A percentile compares a stretch with the other conserved stretches of the same genome.
phyloP scores from a whole-genome alignment of 1,140 invertebrate species.

The Pseudomyrmex concolor region DNA sequence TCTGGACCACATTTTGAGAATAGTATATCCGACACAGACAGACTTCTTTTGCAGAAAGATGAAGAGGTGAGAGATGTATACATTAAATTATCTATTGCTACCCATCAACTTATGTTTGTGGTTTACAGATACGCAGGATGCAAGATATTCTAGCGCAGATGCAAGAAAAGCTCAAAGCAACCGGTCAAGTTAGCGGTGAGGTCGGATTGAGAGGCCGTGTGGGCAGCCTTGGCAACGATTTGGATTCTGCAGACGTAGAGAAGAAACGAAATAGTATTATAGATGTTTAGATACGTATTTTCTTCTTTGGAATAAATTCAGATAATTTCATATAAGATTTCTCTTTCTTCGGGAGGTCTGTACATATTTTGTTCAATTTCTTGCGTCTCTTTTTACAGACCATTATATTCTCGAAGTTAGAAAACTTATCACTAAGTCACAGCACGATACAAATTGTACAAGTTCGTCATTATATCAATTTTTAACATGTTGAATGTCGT shows the following conservation, averaged over 20 bases:
- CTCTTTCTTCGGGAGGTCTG: constrained; percentile 19
- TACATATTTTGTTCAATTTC: constrained; percentile 35
- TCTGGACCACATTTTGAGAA: constrained; percentile 90
- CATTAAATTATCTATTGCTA: no score
- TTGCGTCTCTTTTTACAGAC: background rate
- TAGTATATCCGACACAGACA: constrained; percentile 93
- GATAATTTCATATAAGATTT: background rate
- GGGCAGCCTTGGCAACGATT: constrained; percentile 82
- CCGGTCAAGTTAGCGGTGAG: constrained; percentile 86
- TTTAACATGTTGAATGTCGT: no score
- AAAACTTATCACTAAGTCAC: background rate
- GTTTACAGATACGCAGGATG: constrained; percentile 93
- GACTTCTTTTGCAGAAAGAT: constrained; percentile 95
- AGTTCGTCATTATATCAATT: no score
- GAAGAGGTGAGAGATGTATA: constrained; percentile 90
- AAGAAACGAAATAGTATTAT: constrained; percentile 93
- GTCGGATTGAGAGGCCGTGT: constrained; percentile 80
- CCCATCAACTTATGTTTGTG: background rate
- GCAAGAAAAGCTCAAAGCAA: constrained; percentile 97
- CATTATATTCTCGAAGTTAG: background rate
- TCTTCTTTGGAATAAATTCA: background rate
- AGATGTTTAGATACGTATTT: constrained; percentile 87
- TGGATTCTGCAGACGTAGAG: constrained; percentile 82
- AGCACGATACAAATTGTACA: no score
- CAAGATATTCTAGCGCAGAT: constrained; percentile 98